phyloP scores from a whole-genome alignment of 2,113 vertebrate species.

The Potamarius usumacintae region DNA sequence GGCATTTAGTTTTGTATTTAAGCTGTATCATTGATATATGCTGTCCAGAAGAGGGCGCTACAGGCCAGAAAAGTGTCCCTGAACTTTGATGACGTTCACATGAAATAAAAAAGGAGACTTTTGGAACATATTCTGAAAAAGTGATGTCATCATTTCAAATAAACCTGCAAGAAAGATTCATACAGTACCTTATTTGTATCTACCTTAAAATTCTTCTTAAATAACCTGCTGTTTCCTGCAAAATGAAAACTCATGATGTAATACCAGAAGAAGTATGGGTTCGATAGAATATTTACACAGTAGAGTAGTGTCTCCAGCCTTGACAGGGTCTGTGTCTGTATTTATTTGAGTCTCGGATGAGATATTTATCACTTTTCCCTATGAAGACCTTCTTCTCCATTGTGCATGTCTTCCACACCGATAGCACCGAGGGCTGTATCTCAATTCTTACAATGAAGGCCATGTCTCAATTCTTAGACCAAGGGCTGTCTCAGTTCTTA shows the following conservation, averaged over 20 bases:
- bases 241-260: background rate
- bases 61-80: conserved; percentile 26
- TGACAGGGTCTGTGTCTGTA: conserved; percentile 60
- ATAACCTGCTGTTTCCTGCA: background rate
- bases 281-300: conserved; percentile 37
- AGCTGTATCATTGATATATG: conserved; percentile 13
- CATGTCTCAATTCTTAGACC: background rate
- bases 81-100: conserved; percentile 38
- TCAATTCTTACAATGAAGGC: no score
- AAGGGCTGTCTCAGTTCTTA: no score
- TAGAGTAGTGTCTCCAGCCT: conserved; percentile 30
- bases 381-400: conserved; percentile 36
- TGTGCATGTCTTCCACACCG: conserved; percentile 11
- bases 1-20: conserved; percentile 33
- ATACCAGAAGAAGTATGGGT: background rate
- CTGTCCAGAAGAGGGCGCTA: conserved; percentile 45
- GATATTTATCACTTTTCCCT: conserved; percentile 66
- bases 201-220: background rate
- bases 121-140: conserved; percentile 11
- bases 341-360: conserved; percentile 74
- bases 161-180: background rate
- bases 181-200: background rate
- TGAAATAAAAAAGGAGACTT: conserved; percentile 59
- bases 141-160: conserved; percentile 26
- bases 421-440: background rate